These are phyloP conservation scores for Drosophila macrothrix DNA, from an alignment of 2,888 invertebrate species.

Conservation along the genomic window DNA sequence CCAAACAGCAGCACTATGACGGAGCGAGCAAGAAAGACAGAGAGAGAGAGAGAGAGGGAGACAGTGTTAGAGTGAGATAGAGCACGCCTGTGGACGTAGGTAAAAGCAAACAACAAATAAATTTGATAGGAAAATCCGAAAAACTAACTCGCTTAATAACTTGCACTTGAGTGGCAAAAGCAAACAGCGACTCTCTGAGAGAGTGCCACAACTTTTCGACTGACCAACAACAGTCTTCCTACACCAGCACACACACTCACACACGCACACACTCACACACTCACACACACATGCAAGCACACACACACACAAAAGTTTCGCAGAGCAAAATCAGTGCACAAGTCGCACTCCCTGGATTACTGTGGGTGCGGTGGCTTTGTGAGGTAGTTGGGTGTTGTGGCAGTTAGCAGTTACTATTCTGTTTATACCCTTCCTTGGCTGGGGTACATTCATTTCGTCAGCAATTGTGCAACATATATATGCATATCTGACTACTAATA, in stretches of 20 bases:
- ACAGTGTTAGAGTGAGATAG: neutral
- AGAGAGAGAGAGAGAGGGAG: neutral
- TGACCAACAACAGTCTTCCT: constrained; percentile 31
- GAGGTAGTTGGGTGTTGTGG: neutral
- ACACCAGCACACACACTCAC: constrained; percentile 3
- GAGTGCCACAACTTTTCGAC: constrained; percentile 42
- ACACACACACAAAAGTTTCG: constrained; percentile 23
- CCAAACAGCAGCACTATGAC: neutral
- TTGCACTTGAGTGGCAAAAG: constrained; percentile 67
- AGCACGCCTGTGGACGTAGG: constrained; percentile 1
- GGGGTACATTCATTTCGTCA: neutral
- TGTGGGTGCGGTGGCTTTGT: neutral
- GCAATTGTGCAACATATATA: neutral
- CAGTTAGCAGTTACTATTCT: neutral
- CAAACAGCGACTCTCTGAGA: constrained; percentile 50
- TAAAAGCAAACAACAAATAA: constrained; percentile 54
- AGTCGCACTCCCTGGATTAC: constrained; percentile 36
- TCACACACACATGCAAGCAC: constrained; percentile 1
- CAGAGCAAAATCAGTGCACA: constrained; percentile 19
- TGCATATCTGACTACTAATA: neutral
- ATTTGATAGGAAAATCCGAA: constrained; percentile 67
- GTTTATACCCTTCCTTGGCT: neutral
- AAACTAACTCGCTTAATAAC: constrained; percentile 71
- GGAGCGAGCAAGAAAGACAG: neutral
- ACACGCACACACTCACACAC: constrained; percentile 2